phyloP scores from a whole-genome alignment of 2,113 vertebrate genomes.

The Glaucidium brasilianum region DNA sequence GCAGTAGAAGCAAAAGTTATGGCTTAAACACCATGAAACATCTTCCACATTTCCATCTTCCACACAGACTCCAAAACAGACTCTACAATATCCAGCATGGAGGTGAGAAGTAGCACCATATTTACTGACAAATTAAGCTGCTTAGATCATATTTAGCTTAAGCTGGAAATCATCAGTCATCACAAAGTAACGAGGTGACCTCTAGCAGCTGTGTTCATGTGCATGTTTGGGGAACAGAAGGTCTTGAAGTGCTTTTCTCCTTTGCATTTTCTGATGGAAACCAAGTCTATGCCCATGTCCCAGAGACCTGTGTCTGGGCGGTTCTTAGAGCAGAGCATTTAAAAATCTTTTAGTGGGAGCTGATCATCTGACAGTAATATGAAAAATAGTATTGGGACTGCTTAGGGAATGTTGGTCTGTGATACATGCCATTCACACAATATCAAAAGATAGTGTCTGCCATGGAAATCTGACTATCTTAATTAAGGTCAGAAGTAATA shows the following conservation, averaged over 20 bases:
- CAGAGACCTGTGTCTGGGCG: background rate
- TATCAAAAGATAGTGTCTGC: background rate
- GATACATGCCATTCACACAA: background rate
- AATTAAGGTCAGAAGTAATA: background rate
- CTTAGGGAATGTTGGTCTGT: background rate
- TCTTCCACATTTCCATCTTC: background rate
- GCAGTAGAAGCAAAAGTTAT: background rate
- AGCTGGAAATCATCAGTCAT: background rate
- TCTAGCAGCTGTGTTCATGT: background rate
- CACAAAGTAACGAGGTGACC: background rate
- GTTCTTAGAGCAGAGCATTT: background rate
- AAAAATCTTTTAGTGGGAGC: background rate
- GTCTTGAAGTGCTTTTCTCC: background rate
- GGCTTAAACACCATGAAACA: background rate
- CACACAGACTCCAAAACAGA: rapidly evolving
- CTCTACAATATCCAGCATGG: rapidly evolving
- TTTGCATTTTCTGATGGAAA: background rate
- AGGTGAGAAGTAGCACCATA: background rate
- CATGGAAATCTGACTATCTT: background rate
- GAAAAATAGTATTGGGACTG: background rate
- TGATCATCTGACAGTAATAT: background rate
- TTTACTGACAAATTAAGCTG: background rate
- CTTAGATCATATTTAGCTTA: background rate
- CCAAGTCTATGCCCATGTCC: background rate
- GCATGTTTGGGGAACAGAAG: background rate